Base-by-base conservation (phyloP, 2,113 vertebrate species). In the Eulacestoma nigropectus region DNA sequence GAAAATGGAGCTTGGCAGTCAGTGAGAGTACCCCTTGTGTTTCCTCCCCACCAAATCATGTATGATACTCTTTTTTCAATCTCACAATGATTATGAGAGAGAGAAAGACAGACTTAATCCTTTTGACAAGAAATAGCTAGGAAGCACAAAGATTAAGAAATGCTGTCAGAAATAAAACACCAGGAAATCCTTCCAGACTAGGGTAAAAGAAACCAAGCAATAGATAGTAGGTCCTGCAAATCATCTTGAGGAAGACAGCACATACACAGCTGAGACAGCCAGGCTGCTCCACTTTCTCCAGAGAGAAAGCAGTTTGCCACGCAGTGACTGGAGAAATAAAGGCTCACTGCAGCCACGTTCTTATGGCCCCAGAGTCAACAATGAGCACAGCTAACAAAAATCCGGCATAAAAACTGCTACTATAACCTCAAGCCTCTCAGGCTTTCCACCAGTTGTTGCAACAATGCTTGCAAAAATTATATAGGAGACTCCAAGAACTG, bases 1-100 rank as follows among this genome's bases (percentile, higher is more conserved):
- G 33, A 86, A 87, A 86, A 70, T 1, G 1, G 7, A 90, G 8
- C 4, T 44, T 74, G 10, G 32, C n/a, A 57, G 27, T 50, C 4
- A 3, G 44, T 33, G 15, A 74, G 26, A 55, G 23, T 15, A 42
- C 2, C 2, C 4, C 3, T 76, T 9, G 33, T 16, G 11, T 37
- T 37, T 73, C 6, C 10, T 6, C 26, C 4, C 10, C 0, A 2
- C 14, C 15, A 60, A 14, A 21, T 29, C 7, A 16, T 2, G 5
- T 52, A 29, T 33, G 21, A 29, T 20, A 41, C 29, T 13, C n/a
- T 41, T 59, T 59, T 63, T 37, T 37, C 44, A 77, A 10, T 32
- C 37, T 90, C 27, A 49, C 21, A 52, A 6, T 35, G n/a, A 53
- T 84, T 35, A 56, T 52, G 50, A 57, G 56, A 72, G 19, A 84